phyloP scores from a whole-genome alignment of 1,140 invertebrate species.

The Habropoda laboriosa region DNA sequence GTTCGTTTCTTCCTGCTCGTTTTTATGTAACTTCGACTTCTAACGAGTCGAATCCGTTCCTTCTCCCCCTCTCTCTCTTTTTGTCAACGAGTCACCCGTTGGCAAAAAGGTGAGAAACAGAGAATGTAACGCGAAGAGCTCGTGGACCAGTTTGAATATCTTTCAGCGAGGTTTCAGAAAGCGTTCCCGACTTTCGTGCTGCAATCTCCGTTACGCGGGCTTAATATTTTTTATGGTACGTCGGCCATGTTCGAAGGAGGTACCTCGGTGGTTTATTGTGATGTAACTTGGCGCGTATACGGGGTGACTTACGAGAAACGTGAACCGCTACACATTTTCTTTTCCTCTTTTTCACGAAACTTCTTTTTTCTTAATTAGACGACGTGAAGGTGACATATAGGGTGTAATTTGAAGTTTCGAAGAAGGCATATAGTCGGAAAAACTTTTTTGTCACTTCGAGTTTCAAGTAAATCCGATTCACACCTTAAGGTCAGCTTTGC shows the following conservation, averaged over 20 bases:
- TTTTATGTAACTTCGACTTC: neutral
- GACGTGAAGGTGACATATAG: no score
- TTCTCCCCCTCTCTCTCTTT: neutral
- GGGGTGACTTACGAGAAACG: neutral
- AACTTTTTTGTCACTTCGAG: no score
- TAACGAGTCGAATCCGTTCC: neutral
- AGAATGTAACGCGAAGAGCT: neutral
- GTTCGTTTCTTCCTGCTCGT: neutral
- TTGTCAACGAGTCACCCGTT: no score
- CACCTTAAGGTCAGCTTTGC: no score
- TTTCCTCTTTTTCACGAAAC: no score
- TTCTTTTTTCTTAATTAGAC: neutral
- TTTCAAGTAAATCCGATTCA: no score
- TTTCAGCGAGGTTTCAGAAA: neutral
- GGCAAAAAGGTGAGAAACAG: neutral
- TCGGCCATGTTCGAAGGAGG: neutral
- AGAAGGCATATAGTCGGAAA: neutral
- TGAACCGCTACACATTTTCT: neutral
- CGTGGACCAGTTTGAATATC: neutral
- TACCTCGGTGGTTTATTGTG: neutral
- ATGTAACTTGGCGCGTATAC: no score
- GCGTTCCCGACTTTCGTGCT: neutral
- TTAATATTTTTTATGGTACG: conserved; percentile 7
- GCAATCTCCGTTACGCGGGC: neutral
- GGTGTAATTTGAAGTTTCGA: neutral